A percentile compares a stretch with the other conserved stretches of the same genome.
Evolutionary conservation across 2,888 invertebrate species (phyloP).

Genomic region (Drosophila ustulata): DNA sequence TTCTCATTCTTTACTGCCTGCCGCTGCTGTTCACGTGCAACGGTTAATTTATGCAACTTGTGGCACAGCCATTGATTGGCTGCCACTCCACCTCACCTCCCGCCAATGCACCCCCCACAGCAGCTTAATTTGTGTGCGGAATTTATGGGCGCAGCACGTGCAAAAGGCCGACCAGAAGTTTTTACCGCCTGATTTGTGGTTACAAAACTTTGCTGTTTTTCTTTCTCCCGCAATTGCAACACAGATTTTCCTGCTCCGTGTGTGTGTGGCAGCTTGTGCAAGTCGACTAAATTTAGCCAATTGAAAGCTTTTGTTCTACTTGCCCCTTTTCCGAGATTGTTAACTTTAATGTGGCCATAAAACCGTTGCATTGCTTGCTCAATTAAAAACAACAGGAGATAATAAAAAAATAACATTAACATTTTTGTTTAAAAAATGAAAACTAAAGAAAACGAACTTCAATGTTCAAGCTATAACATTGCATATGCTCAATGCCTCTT

Average conservation of each 20-base stretch:
- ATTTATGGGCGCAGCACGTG: slow-evolving; percentile 76
- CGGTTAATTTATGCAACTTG: slow-evolving; percentile 76
- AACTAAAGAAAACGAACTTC: slow-evolving; percentile 54
- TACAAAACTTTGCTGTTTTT: slow-evolving; percentile 66
- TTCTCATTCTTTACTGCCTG: slow-evolving; percentile 1
- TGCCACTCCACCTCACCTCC: not conserved
- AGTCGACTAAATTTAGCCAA: slow-evolving; percentile 65
- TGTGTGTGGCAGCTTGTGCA: slow-evolving; percentile 47
- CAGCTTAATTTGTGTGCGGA: slow-evolving; percentile 69
- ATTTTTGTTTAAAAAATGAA: slow-evolving; percentile 29
- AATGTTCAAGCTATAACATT: slow-evolving; percentile 41
- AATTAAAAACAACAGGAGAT: slow-evolving; percentile 52
- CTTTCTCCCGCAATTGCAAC: slow-evolving; percentile 40
- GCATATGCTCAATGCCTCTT: slow-evolving; percentile 34
- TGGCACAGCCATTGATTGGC: slow-evolving; percentile 73
- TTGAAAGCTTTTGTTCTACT: slow-evolving; percentile 62
- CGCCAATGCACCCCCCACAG: not conserved
- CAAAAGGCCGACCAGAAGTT: slow-evolving; percentile 64
- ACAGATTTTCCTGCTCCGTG: slow-evolving; percentile 18
- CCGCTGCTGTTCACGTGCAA: slow-evolving; percentile 66
- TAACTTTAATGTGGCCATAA: slow-evolving; percentile 71
- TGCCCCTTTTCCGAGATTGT: slow-evolving; percentile 32
- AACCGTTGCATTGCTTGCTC: slow-evolving; percentile 67
- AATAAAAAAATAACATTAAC: slow-evolving; percentile 29
- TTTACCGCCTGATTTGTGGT: slow-evolving; percentile 78